A percentile compares a stretch with the other conserved stretches of the same genome.
These are phyloP conservation scores for Lamellibrachia columna DNA, from an alignment of 2,888 invertebrate species.

Conservation along the genomic window DNA sequence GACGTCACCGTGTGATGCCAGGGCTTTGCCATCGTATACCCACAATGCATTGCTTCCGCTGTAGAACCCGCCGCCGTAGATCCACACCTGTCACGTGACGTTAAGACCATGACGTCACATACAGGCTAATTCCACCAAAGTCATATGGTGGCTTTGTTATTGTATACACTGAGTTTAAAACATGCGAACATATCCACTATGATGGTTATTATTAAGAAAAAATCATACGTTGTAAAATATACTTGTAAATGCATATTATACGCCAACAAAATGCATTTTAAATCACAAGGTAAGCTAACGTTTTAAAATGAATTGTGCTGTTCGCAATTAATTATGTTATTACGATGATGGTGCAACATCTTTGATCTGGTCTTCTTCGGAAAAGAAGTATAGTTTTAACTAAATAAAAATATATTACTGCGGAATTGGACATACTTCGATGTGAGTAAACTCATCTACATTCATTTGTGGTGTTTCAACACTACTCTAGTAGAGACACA, in stretches of 20 bases:
- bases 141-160: too few species aligned
- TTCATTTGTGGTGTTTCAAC: background rate
- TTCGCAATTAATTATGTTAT: background rate
- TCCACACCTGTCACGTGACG: constrained; percentile 75
- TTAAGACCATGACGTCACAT: background rate
- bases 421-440: background rate
- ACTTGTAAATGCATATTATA: background rate
- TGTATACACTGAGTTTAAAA: too few species aligned
- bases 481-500: background rate
- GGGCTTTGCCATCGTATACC: constrained; percentile 88
- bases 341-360: background rate
- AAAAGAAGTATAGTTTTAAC: background rate
- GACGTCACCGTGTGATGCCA: constrained; percentile 87
- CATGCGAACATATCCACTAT: background rate
- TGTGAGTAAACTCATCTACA: background rate
- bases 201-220: background rate
- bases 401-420: background rate
- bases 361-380: background rate
- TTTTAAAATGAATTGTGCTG: background rate
- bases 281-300: background rate
- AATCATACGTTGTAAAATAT: background rate
- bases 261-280: background rate
- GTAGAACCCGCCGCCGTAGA: constrained; percentile 73
- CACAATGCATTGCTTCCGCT: constrained; percentile 89
- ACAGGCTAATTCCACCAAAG: background rate